Evolutionary conservation across 1,140 invertebrate genomes (phyloP), one percentile per base, ranked within the genome.

Genomic region (Drosophila asahinai): DNA sequence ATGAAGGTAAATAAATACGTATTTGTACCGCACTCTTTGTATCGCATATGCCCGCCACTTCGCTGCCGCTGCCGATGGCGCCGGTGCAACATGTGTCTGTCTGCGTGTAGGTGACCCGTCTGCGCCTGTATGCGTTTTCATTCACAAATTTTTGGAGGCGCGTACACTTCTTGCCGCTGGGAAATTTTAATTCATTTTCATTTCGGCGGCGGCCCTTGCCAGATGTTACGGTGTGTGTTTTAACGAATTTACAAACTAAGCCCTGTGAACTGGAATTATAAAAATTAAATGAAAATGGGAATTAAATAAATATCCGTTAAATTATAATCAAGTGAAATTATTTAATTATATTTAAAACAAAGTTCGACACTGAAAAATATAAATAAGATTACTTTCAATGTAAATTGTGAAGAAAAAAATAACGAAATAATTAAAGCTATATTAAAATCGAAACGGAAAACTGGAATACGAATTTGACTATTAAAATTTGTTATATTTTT

Each of bases 31-130:
- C 25, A 57, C 45, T 55, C 15, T 11, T 14, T 15, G 0, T 4
- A 22, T 15, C 51, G 36, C 59, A 60, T 77, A 83, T 60, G 38
- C 52, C 64, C 64, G 51, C 12, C 47, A 58, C 80, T 80, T 89
- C 86, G 81, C 58, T 62, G 81, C 57, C 43, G 19, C 22, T 38
- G 62, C 33, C 45, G 38, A 30, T 59, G 83, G 72, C 83, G 81
- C 67, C 81, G 75, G 65, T 66, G 84, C 81, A 87, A 89, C 83
- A 87, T 87, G 83, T 87, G 83, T 74, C 52, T 60, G 73, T 30
- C 43, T 40, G 45, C 11, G 54, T 65, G 68, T 52, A 66, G 73
- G 77, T 67, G 67, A 64, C 27, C 27, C 47, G 42, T 22, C 62
- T 70, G 30, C 42, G 58, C 17, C 15, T 60, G 64, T 49, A 47